Base-by-base conservation (phyloP, 2,113 vertebrate genomes). In the Paraplagusia blochii region DNA sequence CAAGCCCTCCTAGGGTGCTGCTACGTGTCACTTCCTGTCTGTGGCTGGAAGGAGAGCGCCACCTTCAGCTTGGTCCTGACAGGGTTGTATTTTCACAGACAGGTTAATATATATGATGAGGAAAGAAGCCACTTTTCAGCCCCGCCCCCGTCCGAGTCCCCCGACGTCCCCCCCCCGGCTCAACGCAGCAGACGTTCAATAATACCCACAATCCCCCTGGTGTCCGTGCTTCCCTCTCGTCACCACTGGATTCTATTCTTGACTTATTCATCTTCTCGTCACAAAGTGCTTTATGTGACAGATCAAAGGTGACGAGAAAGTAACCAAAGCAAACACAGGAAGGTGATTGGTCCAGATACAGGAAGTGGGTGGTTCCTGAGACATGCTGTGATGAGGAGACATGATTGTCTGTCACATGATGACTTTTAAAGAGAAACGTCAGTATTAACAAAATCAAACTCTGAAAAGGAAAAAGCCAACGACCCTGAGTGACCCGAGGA, bases 1-100 rank as follows among this genome's bases (percentile, higher is more conserved):
- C 59, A 83, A 91, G 65, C 88, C 92, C 50, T 93, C 93, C 67
- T 94, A 94, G 90, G 80, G 74, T 65, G 79, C 81, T 80, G 74
- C 69, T 71, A 59, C 63, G 39, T 63, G 58, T 71, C 7, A 22
- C 73, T 67, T 81, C 76, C 74, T 44, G 46, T 65, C 66, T 63
- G 61, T 7, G 59, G 81, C 70, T 34, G 44, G 63, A 80, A 49
- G 70, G 72, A 79, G 79, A 80, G 77, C 77, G 2, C 22, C 22
- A 72, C 46, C 62, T 79, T 66, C 53, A 74, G 79, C 80, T 68
- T 77, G 66, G 45, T 65, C 22, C 46, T 39, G 57, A 80, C 57
- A 49, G 48, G 53, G 52, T 72, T 69, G 58, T 78, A 65, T 63
- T 76, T 63, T 53, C 71, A 82, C 68, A 13, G 51, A 58, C 39